Evolutionary conservation across 2,113 vertebrate species (phyloP).

Genomic region (Coptodon rendalli): DNA sequence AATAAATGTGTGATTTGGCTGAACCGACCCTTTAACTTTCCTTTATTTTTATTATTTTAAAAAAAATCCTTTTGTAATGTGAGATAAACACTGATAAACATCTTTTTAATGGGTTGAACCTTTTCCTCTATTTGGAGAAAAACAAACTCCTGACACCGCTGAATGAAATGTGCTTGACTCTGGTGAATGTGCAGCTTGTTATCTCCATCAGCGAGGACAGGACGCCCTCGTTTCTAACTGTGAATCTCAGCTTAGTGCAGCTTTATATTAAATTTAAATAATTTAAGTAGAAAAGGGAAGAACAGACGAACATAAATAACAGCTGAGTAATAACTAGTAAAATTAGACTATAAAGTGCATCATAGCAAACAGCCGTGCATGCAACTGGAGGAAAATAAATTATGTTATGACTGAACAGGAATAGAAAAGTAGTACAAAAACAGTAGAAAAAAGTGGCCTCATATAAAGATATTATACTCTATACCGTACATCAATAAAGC

Average conservation of each 20-base stretch:
- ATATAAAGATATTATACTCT: constrained; percentile 9
- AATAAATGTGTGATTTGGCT: neutral
- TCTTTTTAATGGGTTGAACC: neutral
- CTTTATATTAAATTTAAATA: constrained; percentile 14
- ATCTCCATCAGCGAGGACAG: neutral
- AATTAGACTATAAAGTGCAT: constrained; percentile 37
- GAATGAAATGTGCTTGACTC: neutral
- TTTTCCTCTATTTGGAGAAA: neutral
- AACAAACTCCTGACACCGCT: neutral
- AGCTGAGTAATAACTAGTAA: neutral
- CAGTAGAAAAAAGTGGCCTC: constrained; percentile 16
- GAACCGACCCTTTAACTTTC: neutral
- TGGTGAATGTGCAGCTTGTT: neutral
- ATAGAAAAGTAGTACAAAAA: constrained; percentile 50
- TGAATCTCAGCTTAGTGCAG: constrained; percentile 14
- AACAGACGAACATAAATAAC: constrained; percentile 14
- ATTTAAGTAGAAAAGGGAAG: neutral
- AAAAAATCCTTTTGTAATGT: neutral
- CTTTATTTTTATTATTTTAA: fast-evolving
- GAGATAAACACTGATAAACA: neutral
- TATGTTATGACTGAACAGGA: neutral
- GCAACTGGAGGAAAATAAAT: constrained; percentile 12
- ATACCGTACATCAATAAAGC: constrained; percentile 13
- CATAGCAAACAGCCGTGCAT: constrained; percentile 20
- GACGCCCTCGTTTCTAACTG: neutral